A percentile compares a stretch with the other conserved stretches of the same genome.
These are phyloP conservation scores for Maniola hyperantus DNA, from an alignment of 2,888 invertebrate genomes.

Conservation along the genomic window DNA sequence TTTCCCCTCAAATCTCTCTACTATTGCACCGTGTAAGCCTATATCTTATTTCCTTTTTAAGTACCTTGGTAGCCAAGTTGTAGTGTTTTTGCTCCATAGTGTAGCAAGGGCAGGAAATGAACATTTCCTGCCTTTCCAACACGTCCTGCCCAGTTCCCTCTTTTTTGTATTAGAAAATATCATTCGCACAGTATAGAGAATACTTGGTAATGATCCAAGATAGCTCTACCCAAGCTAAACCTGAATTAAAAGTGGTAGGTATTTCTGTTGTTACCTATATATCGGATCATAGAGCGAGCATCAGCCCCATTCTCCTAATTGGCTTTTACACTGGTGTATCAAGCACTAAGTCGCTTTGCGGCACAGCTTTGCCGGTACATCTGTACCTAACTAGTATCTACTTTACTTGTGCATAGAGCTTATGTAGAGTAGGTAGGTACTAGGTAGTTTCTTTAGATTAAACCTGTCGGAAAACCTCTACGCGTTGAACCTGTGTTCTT, in stretches of 20 bases:
- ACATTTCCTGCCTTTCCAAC: too few relatives aligned
- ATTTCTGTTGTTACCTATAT: neutral
- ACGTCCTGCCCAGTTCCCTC: too few relatives aligned
- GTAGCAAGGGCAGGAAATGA: too few relatives aligned
- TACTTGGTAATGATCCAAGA: neutral
- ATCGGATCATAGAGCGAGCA: constrained; percentile 4
- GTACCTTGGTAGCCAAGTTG: too few relatives aligned
- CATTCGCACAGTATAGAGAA: too few relatives aligned
- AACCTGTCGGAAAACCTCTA: too few relatives aligned
- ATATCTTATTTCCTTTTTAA: too few relatives aligned
- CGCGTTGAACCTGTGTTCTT: too few relatives aligned
- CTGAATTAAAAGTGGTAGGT: neutral
- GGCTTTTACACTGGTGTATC: neutral
- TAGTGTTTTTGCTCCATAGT: too few relatives aligned
- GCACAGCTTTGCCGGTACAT: neutral
- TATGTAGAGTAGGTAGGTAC: neutral
- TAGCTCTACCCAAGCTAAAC: neutral
- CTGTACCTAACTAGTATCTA: neutral
- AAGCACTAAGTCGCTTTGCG: constrained; percentile 1
- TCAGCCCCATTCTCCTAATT: neutral
- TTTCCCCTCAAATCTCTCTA: too few relatives aligned
- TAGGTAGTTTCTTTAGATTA: too few relatives aligned
- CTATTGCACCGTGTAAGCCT: too few relatives aligned
- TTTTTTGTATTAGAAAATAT: neutral
- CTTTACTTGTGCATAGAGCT: neutral